Percentiles rank a stretch among this genome's conserved stretches.
Conservation (phyloP, 1,140 invertebrate genomes). For the Neelides sp. region DNA sequence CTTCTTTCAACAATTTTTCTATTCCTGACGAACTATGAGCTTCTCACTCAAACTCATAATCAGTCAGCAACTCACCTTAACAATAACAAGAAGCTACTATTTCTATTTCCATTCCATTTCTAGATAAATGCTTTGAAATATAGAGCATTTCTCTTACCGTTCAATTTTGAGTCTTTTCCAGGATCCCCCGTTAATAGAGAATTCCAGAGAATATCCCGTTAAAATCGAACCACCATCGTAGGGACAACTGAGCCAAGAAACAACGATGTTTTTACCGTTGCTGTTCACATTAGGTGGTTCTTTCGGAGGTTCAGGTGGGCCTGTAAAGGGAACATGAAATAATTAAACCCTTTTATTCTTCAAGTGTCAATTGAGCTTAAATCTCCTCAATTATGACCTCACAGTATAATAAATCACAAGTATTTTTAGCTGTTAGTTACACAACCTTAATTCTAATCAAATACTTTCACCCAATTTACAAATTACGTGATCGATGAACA, state of each 20-base stretch:
- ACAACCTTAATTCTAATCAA: too few species aligned
- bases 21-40: too few species aligned
- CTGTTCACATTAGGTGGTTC: constrained; percentile 48
- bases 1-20: too few species aligned
- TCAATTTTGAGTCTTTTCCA: constrained; percentile 22
- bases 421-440: too few species aligned
- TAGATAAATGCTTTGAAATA: constrained; percentile 13
- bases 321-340: too few species aligned
- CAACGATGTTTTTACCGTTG: constrained; percentile 38
- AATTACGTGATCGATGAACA: too few species aligned
- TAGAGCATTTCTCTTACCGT: constrained; percentile 35
- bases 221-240: constrained; percentile 75
- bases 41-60: too few species aligned
- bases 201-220: constrained; percentile 64
- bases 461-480: too few species aligned
- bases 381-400: too few species aligned
- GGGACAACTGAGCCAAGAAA: constrained; percentile 66
- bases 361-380: too few species aligned
- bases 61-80: not conserved
- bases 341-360: too few species aligned
- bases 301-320: constrained; percentile 58
- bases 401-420: too few species aligned
- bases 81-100: not conserved
- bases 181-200: constrained; percentile 3
- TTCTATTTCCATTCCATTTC: constrained; percentile 4